Base-by-base conservation (phyloP, 2,797 vertebrate species). In the Melanotaenia parkinsoni region DNA sequence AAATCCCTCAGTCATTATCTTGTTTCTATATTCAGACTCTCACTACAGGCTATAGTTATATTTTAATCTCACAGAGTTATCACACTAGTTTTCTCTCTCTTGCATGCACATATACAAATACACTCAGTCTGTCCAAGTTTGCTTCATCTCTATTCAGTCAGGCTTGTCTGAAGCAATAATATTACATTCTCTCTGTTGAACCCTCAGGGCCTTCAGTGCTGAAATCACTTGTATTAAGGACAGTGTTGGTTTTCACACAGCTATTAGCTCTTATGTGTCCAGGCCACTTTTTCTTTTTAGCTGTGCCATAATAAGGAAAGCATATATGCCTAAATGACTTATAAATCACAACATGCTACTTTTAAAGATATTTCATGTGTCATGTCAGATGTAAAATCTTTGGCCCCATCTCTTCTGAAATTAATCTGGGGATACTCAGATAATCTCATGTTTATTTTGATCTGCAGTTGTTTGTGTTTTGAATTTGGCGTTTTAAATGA, bases 81-180 rank as follows among this genome's bases (percentile, higher is more conserved):
- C 18, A 58, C 63, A 72, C 51, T 26, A 22, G 59, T 50, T 14
- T 26, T 28, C 0, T 50, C 8, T 22, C 57, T 33, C 32, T 43
- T 24, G 18, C 57, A 37, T 47, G 11, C 72, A 51, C 54, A 54
- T 59, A 26, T 59, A 26, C 51, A 10, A 43, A 63, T 62, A 56
- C 67, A 32, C 30, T 58, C 40, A 72, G 76, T 74, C 70, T 56
- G 40, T 80, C 60, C 1, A 56, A 80, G 75, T 76, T 77, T 68
- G 75, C 63, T 33, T 84, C 75, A 78, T 85, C 79, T 63, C 73
- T 74, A 20, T 66, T 28, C 58, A 76, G 74, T 67, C 67, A 72
- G 74, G 81, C 80, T 79, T 90, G 84, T 89, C 87, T 80, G 61
- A 35, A 85, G 60, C 61, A 78, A 43, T 82, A 76, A 58, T 82